Evolutionary conservation across 2,797 vertebrate species (phyloP).

Genomic region (Leptatherina wallacei): DNA sequence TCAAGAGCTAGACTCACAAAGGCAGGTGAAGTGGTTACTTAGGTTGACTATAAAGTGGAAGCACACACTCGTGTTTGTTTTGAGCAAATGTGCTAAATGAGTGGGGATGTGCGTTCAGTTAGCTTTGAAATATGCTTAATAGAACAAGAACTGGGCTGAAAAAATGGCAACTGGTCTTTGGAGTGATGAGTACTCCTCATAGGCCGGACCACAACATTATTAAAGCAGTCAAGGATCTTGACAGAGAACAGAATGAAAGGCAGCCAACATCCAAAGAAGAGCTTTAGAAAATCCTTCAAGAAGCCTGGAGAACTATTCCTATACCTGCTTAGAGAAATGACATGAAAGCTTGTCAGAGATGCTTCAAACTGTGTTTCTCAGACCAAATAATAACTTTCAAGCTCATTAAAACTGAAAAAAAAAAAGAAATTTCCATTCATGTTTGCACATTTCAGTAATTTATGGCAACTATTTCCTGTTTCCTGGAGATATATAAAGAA

Average conservation of each 20-base stretch:
- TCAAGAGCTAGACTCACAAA: constrained; percentile 54
- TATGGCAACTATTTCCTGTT: background rate
- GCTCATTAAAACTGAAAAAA: too few species aligned
- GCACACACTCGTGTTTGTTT: background rate
- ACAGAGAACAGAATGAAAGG: background rate
- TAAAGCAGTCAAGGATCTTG: background rate
- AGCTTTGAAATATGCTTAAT: background rate
- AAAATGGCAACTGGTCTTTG: background rate
- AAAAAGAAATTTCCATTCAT: background rate
- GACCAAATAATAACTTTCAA: background rate
- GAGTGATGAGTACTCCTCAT: background rate
- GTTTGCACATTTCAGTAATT: background rate
- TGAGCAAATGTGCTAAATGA: constrained; percentile 16
- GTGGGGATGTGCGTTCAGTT: constrained; percentile 8
- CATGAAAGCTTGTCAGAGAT: background rate
- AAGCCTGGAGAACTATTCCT: background rate
- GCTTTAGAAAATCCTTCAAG: background rate
- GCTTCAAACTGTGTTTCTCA: background rate
- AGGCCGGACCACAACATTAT: background rate
- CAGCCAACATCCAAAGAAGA: background rate
- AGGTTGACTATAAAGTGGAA: constrained; percentile 3
- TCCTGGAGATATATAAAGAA: background rate
- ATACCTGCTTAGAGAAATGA: background rate
- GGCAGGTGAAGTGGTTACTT: constrained; percentile 47
- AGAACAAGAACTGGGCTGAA: background rate